Conservation (phyloP, 2,888 invertebrate genomes). For the Acronicta leporina region DNA sequence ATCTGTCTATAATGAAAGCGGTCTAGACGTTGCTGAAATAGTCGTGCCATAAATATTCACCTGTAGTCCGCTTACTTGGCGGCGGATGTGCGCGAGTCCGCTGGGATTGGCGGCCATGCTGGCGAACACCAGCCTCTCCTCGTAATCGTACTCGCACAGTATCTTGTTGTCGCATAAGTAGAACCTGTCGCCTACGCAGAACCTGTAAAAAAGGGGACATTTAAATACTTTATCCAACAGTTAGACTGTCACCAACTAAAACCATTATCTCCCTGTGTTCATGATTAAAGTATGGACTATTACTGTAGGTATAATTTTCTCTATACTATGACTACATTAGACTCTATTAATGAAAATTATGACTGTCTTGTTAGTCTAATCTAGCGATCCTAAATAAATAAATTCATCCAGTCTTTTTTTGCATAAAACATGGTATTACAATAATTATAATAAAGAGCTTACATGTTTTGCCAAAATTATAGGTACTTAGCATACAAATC, state of each 20-base stretch:
- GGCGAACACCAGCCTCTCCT: slow-evolving; percentile 96
- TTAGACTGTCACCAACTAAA: background rate
- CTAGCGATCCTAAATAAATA: too few relatives aligned
- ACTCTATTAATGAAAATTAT: too few relatives aligned
- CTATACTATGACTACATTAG: too few relatives aligned
- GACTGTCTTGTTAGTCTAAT: too few relatives aligned
- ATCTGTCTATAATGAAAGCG: slow-evolving; percentile 39
- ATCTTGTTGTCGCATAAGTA: slow-evolving; percentile 98
- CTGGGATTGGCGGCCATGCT: slow-evolving; percentile 96
- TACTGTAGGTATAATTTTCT: background rate
- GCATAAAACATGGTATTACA: too few relatives aligned
- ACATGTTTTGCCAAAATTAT: too few relatives aligned
- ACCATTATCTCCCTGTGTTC: background rate
- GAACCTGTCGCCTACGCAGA: slow-evolving; percentile 98
- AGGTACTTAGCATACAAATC: too few relatives aligned
- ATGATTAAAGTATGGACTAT: background rate
- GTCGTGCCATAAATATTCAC: slow-evolving; percentile 65
- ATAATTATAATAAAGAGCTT: too few relatives aligned
- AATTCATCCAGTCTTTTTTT: too few relatives aligned
- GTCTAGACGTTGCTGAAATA: slow-evolving; percentile 60
- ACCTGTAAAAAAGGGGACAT: slow-evolving; percentile 88
- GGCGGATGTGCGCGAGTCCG: slow-evolving; percentile 95
- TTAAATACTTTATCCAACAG: slow-evolving; percentile 19
- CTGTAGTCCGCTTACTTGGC: slow-evolving; percentile 93
- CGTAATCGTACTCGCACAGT: slow-evolving; percentile 98